Evolutionary conservation across 2,888 invertebrate species (phyloP), one percentile per base, ranked within the genome.

Genomic region (Euplexia lucipara): DNA sequence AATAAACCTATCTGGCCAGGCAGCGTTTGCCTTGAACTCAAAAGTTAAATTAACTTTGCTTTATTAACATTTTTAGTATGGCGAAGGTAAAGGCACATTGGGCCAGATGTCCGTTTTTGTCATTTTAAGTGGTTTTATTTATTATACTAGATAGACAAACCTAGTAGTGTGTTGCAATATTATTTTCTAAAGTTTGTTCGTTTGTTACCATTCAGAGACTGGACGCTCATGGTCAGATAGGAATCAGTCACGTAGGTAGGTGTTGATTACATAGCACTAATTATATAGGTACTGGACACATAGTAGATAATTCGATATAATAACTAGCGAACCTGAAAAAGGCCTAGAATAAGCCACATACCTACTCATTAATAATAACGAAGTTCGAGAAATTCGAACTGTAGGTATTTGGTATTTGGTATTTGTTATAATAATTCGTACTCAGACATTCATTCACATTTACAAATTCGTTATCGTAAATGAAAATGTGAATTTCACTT

Each of bases 11-110:
- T 60, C 41, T 57, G 51, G 34, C 65, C 61, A 57, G 34, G 65
- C 61, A 57, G 51, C 30, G 64, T 59, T 68, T 52, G 44, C 81
- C 80, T 82, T 80, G 78, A 77, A 80, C 74, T 74, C 42, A 79
- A 70, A 67, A 54, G 48, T 54, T 47, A 71, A 79, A 69, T 68
- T 66, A 63, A 70, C 42, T 70, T 62, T 37, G 63, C 52, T 73
- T 67, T 62, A 70, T 72, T 71, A 53, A 57, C 57, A 70, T 72
- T 72, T 61, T 47, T 63, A 41, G 65, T 68, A 58, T 47, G 48
- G 51, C 64, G 69, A 82, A 70, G 73, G 70, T 64, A 59, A 68
- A 61, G 45, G 51, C 58, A 61, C 41, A 53, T 49, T 64, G 34
- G 37, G 49, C 42, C 39, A 58, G 45, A 61, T 69, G 47, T 20